Evolutionary conservation across 2,888 invertebrate genomes (phyloP), one percentile per base, ranked within the genome.

Genomic region (Caenorhabditis sp.): DNA sequence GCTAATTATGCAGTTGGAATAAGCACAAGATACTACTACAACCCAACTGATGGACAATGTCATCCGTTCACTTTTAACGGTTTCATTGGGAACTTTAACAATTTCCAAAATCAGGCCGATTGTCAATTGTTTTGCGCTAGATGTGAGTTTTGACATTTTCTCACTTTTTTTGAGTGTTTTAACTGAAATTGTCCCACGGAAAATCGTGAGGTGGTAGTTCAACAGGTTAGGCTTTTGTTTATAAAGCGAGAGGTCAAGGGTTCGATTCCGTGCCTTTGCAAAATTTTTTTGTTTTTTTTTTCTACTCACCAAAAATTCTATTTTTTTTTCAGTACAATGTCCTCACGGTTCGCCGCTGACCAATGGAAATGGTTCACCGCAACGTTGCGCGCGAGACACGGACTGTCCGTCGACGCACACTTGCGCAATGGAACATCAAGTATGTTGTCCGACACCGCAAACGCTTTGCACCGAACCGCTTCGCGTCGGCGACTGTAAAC

Each of bases 51-150:
- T 53, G 77, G 78, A 27, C 82, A 80, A 24, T 82, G 82, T 51
- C 80, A 82, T 60, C 77, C 77, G 2, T 82, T 82, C 61, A 80
- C 80, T 8, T 82, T 76, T 66, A 76, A 77, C 53, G 82, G 82
- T 17, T 82, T 80, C 58, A 54, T 82, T 19, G 82, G 82, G 54
- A 82, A 78, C 60, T 82, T 81, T 69, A 82, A 82, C 65, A 82
- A 82, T 57, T 82, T 82, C 74, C 70, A 74, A 51, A 79, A 77
- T 60, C 76, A 78, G 31, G 78, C 78, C 17, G 82, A 82, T 66
- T 82, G 82, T 63, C 82, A 82, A 58, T 57, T 72, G 1, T 82
- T 80, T 60, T 82, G 82, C 59, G 77, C 79, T n/a, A 72, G 76
- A 74, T 65, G 81, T 81, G 21, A 66, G 74, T 61, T 43, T 31